These are phyloP conservation scores for Salvelinus alpinus DNA, from an alignment of 2,113 vertebrate genomes.

Conservation along the genomic window DNA sequence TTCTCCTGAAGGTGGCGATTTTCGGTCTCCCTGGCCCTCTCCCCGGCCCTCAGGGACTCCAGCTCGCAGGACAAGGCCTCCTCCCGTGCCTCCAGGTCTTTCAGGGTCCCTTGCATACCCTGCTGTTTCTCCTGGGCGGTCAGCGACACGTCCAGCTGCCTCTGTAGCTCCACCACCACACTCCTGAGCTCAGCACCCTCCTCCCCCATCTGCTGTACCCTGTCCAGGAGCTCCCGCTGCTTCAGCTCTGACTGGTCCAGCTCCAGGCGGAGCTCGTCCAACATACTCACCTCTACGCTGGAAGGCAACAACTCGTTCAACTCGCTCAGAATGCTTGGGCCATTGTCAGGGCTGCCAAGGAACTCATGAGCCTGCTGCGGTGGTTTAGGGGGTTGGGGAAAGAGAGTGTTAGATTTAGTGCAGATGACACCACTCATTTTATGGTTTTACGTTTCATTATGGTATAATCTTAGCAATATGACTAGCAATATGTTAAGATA, in stretches of 20 bases:
- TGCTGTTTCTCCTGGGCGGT: constrained; percentile 70
- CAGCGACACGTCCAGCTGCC: constrained; percentile 78
- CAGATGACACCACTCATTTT: neutral
- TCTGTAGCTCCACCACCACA: constrained; percentile 78
- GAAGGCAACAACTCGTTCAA: constrained; percentile 67
- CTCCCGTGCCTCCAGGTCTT: constrained; percentile 60
- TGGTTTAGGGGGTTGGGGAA: neutral
- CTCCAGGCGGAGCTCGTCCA: constrained; percentile 87
- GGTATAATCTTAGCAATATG: no score
- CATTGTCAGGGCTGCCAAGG: constrained; percentile 81
- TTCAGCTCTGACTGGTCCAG: constrained; percentile 89
- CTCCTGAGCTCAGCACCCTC: constrained; percentile 81
- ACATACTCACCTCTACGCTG: constrained; percentile 68
- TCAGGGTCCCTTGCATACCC: constrained; percentile 70
- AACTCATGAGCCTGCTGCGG: constrained; percentile 80
- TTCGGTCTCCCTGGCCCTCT: constrained; percentile 56
- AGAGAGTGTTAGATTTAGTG: neutral
- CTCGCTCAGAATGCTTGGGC: constrained; percentile 77
- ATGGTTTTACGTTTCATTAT: no score
- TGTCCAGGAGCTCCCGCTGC: constrained; percentile 78
- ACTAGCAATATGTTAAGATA: no score
- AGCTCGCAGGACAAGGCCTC: constrained; percentile 66
- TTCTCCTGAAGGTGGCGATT: constrained; percentile 66
- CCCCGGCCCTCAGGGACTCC: constrained; percentile 52
- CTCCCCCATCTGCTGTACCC: constrained; percentile 79